phyloP scores from a whole-genome alignment of 2,797 vertebrate species.

The Enteromius radiatus region DNA sequence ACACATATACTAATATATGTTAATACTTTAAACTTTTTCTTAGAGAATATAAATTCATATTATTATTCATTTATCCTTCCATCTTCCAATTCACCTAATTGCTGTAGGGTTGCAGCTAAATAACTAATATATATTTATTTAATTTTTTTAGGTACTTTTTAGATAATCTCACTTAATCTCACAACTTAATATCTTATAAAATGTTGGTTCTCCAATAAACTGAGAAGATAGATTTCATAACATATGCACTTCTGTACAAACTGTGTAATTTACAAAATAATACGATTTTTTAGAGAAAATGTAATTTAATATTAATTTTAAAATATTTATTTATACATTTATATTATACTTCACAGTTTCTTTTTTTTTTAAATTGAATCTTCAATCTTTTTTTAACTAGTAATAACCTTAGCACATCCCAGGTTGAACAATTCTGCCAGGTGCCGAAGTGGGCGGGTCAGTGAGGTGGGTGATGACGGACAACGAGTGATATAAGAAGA shows the following conservation, averaged over 20 bases:
- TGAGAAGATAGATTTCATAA: neutral
- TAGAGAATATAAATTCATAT: neutral
- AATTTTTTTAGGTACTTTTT: neutral
- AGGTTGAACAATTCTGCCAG: conserved; percentile 14
- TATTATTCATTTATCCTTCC: neutral
- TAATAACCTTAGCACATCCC: conserved; percentile 1
- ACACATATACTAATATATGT: neutral
- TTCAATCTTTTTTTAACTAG: no score
- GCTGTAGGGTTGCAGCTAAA: neutral
- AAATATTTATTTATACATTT: no score
- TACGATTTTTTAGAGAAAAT: no score
- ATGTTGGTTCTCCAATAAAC: neutral
- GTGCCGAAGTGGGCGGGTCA: conserved; percentile 44
- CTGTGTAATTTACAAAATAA: no score
- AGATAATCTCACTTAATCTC: no score
- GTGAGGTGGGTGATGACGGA: conserved; percentile 52
- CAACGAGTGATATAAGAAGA: conserved; percentile 43
- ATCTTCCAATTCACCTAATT: neutral
- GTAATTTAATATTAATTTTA: no score
- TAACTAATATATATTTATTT: neutral
- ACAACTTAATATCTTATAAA: neutral
- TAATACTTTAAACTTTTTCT: neutral
- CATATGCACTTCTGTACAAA: no score
- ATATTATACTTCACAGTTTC: no score
- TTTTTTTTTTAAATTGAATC: no score